phyloP scores from a whole-genome alignment of 2,797 vertebrate species.

The Acomys russatus region DNA sequence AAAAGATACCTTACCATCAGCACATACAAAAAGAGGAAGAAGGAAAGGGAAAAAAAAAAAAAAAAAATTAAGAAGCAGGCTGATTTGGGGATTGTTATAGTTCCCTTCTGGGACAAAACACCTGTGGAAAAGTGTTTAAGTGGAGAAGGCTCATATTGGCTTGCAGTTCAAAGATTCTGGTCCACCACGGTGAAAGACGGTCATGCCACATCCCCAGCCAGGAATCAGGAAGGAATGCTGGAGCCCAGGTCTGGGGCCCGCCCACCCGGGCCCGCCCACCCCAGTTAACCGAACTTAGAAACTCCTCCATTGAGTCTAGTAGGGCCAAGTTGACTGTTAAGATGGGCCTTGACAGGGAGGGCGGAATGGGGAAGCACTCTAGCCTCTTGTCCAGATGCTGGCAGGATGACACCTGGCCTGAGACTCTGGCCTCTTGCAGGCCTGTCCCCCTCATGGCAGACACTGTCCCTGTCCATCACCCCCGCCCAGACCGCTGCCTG shows the following conservation, averaged over 20 bases:
- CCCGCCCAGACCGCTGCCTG: constrained; percentile 95
- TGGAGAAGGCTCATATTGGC: background rate
- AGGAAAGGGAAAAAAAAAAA: background rate
- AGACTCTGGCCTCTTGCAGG: constrained; percentile 87
- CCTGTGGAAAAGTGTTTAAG: background rate
- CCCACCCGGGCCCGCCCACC: background rate
- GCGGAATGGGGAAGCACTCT: background rate
- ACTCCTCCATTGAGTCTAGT: background rate
- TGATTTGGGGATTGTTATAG: too few species aligned
- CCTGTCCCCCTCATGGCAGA: constrained; percentile 92
- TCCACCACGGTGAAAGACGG: background rate
- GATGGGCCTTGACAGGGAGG: background rate
- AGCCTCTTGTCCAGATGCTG: background rate
- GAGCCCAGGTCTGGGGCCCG: background rate
- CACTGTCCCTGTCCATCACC: constrained; percentile 93
- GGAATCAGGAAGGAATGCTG: background rate
- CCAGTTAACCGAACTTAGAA: background rate
- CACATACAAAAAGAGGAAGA: background rate
- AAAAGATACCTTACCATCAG: background rate
- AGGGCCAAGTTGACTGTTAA: background rate
- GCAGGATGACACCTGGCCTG: background rate
- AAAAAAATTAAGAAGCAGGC: background rate
- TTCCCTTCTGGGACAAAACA: background rate
- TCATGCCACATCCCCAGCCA: background rate
- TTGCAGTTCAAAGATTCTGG: background rate